Conservation (phyloP, 2,113 vertebrate species). For the Oreocharis arfaki region DNA sequence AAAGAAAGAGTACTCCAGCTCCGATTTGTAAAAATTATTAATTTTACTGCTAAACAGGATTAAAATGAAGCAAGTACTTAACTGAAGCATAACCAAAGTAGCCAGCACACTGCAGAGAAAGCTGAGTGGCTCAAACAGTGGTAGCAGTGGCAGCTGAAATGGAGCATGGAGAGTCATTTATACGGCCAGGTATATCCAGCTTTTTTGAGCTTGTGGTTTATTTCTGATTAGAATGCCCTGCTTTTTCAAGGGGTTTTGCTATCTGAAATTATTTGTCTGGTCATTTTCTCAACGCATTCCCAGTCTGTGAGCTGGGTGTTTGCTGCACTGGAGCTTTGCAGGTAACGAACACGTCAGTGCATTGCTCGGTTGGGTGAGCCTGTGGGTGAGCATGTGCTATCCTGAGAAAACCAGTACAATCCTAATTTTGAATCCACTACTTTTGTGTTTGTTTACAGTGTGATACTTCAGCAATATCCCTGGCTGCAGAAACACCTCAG, state of each 20-base stretch:
- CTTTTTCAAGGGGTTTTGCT: neutral
- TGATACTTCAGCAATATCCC: neutral
- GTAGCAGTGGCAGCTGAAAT: neutral
- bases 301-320: neutral
- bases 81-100: neutral
- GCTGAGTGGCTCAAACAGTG: neutral
- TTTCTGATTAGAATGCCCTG: neutral
- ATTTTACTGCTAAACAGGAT: neutral
- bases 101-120: neutral
- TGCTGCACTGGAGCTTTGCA: neutral
- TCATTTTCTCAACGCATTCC: neutral
- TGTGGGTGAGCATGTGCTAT: fast-evolving
- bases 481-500: neutral
- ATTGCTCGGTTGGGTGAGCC: neutral
- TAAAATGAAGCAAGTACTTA: neutral
- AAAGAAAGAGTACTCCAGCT: neutral
- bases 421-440: neutral
- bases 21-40: neutral
- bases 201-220: neutral
- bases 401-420: neutral
- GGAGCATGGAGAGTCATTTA: neutral
- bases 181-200: neutral
- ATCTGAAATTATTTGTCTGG: neutral
- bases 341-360: neutral
- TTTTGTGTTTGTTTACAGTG: neutral